Conservation (phyloP, 2,797 vertebrate species). For the Gymnothorax javanicus region DNA sequence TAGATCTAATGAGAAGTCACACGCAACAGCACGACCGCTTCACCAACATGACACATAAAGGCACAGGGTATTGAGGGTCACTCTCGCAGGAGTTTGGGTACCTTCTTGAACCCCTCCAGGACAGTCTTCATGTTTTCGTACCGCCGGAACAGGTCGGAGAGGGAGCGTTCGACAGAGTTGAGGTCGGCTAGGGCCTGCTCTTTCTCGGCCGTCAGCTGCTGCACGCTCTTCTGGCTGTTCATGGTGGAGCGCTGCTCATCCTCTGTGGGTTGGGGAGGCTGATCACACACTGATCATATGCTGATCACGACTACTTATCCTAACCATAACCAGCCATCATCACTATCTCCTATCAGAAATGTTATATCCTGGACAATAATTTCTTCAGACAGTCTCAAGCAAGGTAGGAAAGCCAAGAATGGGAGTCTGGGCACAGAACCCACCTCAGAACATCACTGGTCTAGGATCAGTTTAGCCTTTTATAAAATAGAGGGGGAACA, state of each 20-base stretch:
- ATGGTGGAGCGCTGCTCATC: slow-evolving; percentile 84
- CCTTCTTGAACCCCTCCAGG: slow-evolving; percentile 97
- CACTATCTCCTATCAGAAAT: not conserved
- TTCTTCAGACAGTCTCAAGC: not conserved
- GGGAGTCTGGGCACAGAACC: not conserved
- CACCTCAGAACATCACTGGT: not conserved
- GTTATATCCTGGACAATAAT: not conserved
- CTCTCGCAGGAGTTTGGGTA: slow-evolving; percentile 48
- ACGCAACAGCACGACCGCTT: not conserved
- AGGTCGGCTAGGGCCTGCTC: slow-evolving; percentile 93
- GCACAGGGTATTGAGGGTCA: not conserved
- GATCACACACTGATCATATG: slow-evolving; percentile 19
- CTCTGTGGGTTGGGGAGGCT: slow-evolving; percentile 68
- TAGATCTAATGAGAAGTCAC: not conserved
- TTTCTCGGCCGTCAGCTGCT: slow-evolving; percentile 86
- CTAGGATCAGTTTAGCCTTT: not conserved
- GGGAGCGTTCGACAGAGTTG: slow-evolving; percentile 93
- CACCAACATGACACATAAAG: not conserved
- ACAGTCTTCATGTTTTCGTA: slow-evolving; percentile 95
- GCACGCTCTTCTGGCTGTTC: slow-evolving; percentile 84
- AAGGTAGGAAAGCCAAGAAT: not conserved
- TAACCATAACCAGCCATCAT: too few species aligned
- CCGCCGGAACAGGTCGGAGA: slow-evolving; percentile 94
- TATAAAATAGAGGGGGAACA: not conserved
- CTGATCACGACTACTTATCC: not conserved